A percentile compares a stretch with the other conserved stretches of the same genome.
Conservation (phyloP, 1,140 invertebrate species). For the Agraylea sexmaculata region DNA sequence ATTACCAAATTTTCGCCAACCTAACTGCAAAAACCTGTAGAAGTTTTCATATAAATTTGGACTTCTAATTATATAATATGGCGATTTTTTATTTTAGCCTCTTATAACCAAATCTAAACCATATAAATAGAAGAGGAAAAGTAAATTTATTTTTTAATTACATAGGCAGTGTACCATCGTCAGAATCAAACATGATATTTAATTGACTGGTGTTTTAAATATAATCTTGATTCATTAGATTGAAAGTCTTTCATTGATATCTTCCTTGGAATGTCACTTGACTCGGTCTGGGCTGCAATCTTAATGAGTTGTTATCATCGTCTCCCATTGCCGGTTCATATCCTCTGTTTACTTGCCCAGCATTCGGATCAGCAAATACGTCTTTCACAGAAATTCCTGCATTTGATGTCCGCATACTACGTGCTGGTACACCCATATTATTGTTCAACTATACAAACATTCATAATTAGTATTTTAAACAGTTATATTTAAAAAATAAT, state of each 20-base stretch:
- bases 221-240: neutral
- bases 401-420: conserved; percentile 42
- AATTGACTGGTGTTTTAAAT: neutral
- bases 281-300: conserved; percentile 41
- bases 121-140: neutral
- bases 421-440: conserved; percentile 30
- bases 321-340: conserved; percentile 45
- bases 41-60: too few relatives aligned
- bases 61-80: too few relatives aligned
- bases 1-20: too few relatives aligned
- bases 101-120: too few relatives aligned
- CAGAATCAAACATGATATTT: too few relatives aligned
- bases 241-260: conserved; percentile 27
- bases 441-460: conserved; percentile 31
- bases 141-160: too few relatives aligned
- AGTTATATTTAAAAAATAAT: neutral
- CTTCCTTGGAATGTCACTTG: conserved; percentile 37
- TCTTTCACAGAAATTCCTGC: conserved; percentile 49
- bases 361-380: conserved; percentile 44
- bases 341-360: conserved; percentile 43
- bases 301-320: conserved; percentile 43
- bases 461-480: conserved; percentile 4
- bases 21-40: too few relatives aligned
- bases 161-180: too few relatives aligned
- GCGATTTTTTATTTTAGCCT: too few relatives aligned